phyloP scores from a whole-genome alignment of 92 coral and sea anemone genomes.

The Palythoa grandis region DNA sequence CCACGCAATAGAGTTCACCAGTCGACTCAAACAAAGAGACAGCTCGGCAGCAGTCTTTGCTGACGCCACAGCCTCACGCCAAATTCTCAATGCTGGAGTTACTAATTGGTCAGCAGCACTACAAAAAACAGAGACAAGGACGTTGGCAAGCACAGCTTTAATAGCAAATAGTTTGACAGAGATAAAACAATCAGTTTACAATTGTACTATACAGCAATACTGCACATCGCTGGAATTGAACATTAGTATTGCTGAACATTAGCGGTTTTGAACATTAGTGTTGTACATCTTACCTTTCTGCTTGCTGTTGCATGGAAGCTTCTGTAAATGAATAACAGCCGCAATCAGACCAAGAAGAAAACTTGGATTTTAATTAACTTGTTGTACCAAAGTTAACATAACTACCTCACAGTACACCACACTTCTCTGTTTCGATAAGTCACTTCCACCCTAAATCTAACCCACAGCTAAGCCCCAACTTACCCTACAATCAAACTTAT shows the following conservation, averaged over 20 bases:
- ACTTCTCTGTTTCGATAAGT: background rate
- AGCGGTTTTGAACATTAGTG: background rate
- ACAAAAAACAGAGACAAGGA: background rate
- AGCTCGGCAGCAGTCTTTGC: conserved; percentile 87
- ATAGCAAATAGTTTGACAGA: background rate
- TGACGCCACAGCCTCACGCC: conserved; percentile 89
- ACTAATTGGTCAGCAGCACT: conserved; percentile 72
- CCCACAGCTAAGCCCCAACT: too few relatives aligned
- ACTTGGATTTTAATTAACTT: background rate
- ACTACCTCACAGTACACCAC: background rate
- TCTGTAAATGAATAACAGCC: background rate
- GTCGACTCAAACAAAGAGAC: conserved; percentile 82
- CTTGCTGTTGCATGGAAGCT: conserved; percentile 19
- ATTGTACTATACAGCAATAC: background rate
- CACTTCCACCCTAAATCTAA: too few relatives aligned
- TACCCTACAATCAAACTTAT: too few relatives aligned
- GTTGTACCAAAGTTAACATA: too few relatives aligned
- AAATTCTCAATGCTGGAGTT: conserved; percentile 84
- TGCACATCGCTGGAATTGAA: too few relatives aligned
- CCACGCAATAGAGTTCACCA: conserved; percentile 93
- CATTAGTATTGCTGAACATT: too few relatives aligned
- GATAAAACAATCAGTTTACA: background rate
- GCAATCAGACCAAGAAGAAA: background rate
- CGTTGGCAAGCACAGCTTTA: background rate
- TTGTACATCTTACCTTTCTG: conserved; percentile 16